phyloP scores from a whole-genome alignment of 2,888 invertebrate species.

The Axea sp. region DNA sequence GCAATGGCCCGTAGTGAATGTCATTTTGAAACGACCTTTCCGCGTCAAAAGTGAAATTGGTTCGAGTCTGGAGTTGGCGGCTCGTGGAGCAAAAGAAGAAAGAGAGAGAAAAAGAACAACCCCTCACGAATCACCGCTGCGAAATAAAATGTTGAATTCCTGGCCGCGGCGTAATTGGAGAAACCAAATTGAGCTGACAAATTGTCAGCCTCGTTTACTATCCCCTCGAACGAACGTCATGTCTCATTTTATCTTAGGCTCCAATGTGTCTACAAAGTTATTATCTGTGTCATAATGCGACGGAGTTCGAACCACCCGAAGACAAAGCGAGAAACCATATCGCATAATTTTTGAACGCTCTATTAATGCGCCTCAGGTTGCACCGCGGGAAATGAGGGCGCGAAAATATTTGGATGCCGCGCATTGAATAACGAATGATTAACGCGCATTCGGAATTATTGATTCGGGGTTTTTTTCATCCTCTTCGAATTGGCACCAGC shows the following conservation, averaged over 20 bases:
- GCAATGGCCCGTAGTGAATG: constrained; percentile 28
- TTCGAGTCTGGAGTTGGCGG: constrained; percentile 23
- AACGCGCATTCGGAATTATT: too few relatives aligned
- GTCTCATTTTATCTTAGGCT: constrained; percentile 56
- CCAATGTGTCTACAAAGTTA: constrained; percentile 55
- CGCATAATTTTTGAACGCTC: too few relatives aligned
- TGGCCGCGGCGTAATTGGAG: constrained; percentile 48
- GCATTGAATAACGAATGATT: too few relatives aligned
- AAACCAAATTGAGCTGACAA: constrained; percentile 62
- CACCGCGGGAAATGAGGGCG: too few relatives aligned
- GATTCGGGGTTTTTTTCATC: too few relatives aligned
- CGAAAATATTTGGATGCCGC: too few relatives aligned
- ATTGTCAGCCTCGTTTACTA: constrained; percentile 59
- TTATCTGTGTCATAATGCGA: constrained; percentile 47
- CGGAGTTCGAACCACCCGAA: constrained; percentile 27
- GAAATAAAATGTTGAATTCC: constrained; percentile 41
- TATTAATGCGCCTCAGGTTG: too few relatives aligned
- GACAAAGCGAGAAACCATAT: constrained; percentile 39
- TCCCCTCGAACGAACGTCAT: constrained; percentile 43
- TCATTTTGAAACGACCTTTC: constrained; percentile 19
- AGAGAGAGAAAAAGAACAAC: constrained; percentile 1
- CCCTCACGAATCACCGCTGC: constrained; percentile 10
- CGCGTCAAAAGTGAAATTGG: constrained; percentile 38
- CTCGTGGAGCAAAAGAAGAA: constrained; percentile 17
- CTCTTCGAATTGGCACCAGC: not conserved